These are phyloP conservation scores for Drepana arcuata DNA, from an alignment of 1,140 invertebrate species.

Conservation along the genomic window DNA sequence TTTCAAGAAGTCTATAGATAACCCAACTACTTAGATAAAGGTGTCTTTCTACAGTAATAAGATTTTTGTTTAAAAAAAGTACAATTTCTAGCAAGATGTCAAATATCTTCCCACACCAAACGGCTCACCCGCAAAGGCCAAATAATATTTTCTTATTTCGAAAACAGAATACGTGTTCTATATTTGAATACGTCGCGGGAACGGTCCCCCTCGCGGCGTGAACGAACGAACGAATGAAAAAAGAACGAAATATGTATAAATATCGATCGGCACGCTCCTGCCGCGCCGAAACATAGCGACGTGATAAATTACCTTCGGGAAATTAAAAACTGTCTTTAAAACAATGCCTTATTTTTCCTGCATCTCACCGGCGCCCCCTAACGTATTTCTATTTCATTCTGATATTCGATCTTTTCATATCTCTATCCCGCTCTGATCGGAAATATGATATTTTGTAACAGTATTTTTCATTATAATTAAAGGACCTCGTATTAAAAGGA, in stretches of 20 bases:
- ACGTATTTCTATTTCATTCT: conserved; percentile 15
- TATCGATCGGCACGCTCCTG: conserved; percentile 46
- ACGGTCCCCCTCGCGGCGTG: conserved; percentile 29
- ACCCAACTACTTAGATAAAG: too few relatives aligned
- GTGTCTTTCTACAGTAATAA: too few relatives aligned
- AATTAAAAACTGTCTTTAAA: conserved; percentile 71
- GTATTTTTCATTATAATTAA: too few relatives aligned
- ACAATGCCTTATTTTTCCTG: conserved; percentile 60
- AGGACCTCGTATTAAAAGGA: too few relatives aligned
- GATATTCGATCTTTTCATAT: conserved; percentile 4
- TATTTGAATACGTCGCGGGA: conserved; percentile 61
- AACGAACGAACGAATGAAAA: conserved; percentile 25
- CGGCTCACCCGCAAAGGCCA: conserved; percentile 61
- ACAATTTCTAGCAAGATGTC: too few relatives aligned
- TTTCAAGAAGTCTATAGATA: too few relatives aligned
- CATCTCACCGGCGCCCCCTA: conserved; percentile 18
- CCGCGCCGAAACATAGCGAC: conserved; percentile 23
- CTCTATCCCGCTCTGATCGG: conserved; percentile 15
- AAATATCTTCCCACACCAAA: too few relatives aligned
- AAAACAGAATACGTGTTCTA: conserved; percentile 48
- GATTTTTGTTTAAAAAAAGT: too few relatives aligned
- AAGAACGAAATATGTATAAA: conserved; percentile 19
- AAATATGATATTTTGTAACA: too few relatives aligned
- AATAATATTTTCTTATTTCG: conserved; percentile 42
- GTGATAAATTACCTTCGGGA: conserved; percentile 68